A percentile compares a stretch with the other conserved stretches of the same genome.
Conservation (phyloP, 2,113 vertebrate species). For the Butorides virescens region DNA sequence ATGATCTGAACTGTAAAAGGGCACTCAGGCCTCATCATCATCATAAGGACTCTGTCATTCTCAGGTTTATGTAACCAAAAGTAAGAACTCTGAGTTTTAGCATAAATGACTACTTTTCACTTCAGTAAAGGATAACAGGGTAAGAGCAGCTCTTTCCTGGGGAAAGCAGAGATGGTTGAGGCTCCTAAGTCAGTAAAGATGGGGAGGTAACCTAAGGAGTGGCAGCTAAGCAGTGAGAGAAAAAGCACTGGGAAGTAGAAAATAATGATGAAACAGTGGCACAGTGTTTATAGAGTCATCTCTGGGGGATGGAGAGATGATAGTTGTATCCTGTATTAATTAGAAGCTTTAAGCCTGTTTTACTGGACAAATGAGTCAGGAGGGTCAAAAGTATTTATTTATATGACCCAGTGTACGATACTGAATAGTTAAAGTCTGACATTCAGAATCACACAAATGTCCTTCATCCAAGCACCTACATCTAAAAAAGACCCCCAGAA, state of each 20-base stretch:
- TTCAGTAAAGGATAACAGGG: background rate
- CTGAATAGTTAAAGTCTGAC: background rate
- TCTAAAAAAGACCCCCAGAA: background rate
- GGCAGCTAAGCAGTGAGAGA: background rate
- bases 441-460: background rate
- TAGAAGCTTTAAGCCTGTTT: constrained; percentile 4
- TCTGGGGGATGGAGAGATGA: background rate
- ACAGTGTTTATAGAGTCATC: background rate
- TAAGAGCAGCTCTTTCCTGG: background rate
- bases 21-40: background rate
- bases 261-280: background rate
- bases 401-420: background rate
- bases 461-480: background rate
- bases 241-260: background rate
- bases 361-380: background rate
- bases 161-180: background rate
- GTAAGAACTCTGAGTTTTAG: background rate
- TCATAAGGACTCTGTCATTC: background rate
- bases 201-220: background rate
- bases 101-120: background rate
- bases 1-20: background rate
- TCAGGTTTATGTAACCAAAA: background rate
- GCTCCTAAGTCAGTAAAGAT: background rate
- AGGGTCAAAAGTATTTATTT: background rate
- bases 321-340: background rate